phyloP scores from a whole-genome alignment of 1,140 invertebrate species.

The Cotesia glomerata region DNA sequence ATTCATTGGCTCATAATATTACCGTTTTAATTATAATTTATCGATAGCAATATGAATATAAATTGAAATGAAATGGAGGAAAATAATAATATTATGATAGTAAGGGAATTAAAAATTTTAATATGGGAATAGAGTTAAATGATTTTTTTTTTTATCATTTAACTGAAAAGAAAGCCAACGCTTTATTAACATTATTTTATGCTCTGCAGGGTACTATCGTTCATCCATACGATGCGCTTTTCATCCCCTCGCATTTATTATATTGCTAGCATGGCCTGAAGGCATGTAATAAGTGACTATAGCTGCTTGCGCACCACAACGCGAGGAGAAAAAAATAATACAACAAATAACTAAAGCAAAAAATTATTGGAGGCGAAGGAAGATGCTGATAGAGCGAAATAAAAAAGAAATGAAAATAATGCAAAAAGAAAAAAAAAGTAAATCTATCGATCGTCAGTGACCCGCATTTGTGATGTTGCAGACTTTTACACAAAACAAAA shows the following conservation, averaged over 20 bases:
- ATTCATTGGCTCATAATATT: too few species aligned
- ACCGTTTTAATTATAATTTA: too few species aligned
- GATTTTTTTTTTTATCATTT: not conserved
- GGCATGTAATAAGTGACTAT: not conserved
- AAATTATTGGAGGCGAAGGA: not conserved
- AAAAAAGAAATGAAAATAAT: constrained; percentile 3
- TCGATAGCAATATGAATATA: too few species aligned
- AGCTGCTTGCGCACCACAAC: too few species aligned
- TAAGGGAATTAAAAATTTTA: not conserved
- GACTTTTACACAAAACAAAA: not conserved
- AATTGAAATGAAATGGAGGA: too few species aligned
- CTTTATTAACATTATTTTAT: not conserved
- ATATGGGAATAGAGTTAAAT: not conserved
- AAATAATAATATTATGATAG: too few species aligned
- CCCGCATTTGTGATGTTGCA: constrained; percentile 20
- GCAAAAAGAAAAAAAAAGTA: constrained; percentile 2
- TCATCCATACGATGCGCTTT: not conserved
- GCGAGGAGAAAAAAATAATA: too few species aligned
- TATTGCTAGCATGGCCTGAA: not conserved
- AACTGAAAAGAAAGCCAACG: not conserved
- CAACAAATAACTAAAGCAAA: not conserved
- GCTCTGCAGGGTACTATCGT: not conserved
- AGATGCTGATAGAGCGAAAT: not conserved
- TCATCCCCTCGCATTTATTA: not conserved
- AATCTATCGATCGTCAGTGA: constrained; percentile 29